Conservation (phyloP, 2,888 invertebrate genomes). For the Sussaba pulchella region DNA sequence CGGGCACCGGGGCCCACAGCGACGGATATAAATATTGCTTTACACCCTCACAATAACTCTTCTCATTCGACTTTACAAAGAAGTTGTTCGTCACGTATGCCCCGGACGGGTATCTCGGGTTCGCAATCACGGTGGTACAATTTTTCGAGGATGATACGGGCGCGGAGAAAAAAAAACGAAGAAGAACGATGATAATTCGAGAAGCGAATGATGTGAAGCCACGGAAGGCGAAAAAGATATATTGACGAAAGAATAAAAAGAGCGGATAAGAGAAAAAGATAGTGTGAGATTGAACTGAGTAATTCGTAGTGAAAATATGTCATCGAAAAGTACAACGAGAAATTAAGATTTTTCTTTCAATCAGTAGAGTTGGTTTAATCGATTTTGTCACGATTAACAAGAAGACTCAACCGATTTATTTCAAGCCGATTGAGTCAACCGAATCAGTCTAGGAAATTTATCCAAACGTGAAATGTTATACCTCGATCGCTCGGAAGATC, state of each 20-base stretch:
- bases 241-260: too few relatives aligned
- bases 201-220: too few relatives aligned
- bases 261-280: too few relatives aligned
- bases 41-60: slow-evolving; percentile 55
- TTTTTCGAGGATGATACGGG: slow-evolving; percentile 37
- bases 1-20: slow-evolving; percentile 18
- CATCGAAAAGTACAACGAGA: slow-evolving; percentile 27
- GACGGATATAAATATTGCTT: slow-evolving; percentile 49
- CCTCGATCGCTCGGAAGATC: background rate
- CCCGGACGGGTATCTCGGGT: slow-evolving; percentile 18
- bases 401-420: too few relatives aligned
- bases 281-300: slow-evolving; percentile 1
- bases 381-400: too few relatives aligned
- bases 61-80: slow-evolving; percentile 53
- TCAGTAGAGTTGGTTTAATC: too few relatives aligned
- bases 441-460: too few relatives aligned
- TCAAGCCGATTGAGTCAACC: too few relatives aligned
- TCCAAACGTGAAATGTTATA: background rate
- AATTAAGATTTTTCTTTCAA: slow-evolving; percentile 4
- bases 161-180: background rate
- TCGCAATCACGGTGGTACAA: slow-evolving; percentile 51
- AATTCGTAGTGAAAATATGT: slow-evolving; percentile 33
- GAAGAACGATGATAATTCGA: slow-evolving; percentile 11
- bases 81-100: slow-evolving; percentile 56
- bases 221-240: too few relatives aligned